phyloP scores from a whole-genome alignment of 2,797 vertebrate genomes.

The Bryconaethiops microstoma region DNA sequence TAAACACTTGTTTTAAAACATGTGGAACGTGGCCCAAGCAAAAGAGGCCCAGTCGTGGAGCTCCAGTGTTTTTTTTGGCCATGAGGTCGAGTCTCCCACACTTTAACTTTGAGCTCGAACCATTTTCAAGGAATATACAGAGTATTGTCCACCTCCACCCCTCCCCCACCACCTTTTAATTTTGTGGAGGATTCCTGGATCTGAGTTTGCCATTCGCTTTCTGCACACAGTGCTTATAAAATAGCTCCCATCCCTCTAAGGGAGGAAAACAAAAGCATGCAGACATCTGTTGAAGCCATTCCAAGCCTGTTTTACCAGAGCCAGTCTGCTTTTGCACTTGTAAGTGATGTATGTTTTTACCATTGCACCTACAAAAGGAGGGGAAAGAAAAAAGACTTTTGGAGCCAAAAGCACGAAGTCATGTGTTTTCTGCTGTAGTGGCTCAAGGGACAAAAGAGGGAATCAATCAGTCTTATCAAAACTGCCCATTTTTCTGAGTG shows the following conservation, averaged over 20 bases:
- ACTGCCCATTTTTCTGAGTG: constrained; percentile 26
- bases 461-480: constrained; percentile 23
- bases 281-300: constrained; percentile 54
- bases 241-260: constrained; percentile 43
- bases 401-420: constrained; percentile 2
- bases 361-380: neutral
- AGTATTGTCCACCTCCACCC: constrained; percentile 48
- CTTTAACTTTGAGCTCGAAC: constrained; percentile 63
- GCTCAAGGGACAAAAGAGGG: neutral
- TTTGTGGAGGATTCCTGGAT: constrained; percentile 34
- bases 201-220: constrained; percentile 45
- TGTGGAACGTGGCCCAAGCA: constrained; percentile 46
- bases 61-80: constrained; percentile 56
- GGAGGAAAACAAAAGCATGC: constrained; percentile 44
- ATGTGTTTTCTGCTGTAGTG: constrained; percentile 7
- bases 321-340: constrained; percentile 39
- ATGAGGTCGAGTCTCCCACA: constrained; percentile 48
- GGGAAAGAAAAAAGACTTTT: neutral
- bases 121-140: constrained; percentile 45
- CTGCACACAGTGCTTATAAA: constrained; percentile 40
- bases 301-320: constrained; percentile 37
- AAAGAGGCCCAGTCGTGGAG: constrained; percentile 60
- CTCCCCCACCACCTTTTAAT: constrained; percentile 42
- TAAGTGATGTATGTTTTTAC: constrained; percentile 31
- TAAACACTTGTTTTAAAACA: constrained; percentile 57